Conservation (phyloP, 2,797 vertebrate genomes). For the Acestrorhynchus altus region DNA sequence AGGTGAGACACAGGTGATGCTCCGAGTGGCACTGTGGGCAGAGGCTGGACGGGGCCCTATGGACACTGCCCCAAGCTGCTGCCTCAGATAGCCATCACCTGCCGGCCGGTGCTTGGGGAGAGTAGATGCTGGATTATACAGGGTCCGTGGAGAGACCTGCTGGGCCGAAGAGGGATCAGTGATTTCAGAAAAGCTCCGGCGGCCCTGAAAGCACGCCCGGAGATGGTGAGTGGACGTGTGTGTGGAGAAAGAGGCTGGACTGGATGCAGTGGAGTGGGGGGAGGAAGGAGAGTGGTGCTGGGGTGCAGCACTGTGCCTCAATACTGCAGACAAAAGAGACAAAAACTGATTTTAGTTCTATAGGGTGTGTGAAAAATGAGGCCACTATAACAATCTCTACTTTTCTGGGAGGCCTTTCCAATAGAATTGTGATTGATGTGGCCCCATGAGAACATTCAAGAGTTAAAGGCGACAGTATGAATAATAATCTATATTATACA, state of each 20-base stretch:
- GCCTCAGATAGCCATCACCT: conserved; percentile 80
- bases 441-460: too few relatives aligned
- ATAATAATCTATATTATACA: too few relatives aligned
- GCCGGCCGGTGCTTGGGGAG: conserved; percentile 92
- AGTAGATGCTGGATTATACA: conserved; percentile 88
- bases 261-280: conserved; percentile 79
- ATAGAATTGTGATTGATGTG: too few relatives aligned
- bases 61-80: conserved; percentile 65
- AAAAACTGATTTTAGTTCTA: neutral
- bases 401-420: too few relatives aligned
- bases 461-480: too few relatives aligned
- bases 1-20: conserved; percentile 65
- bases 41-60: conserved; percentile 57
- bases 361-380: too few relatives aligned
- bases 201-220: conserved; percentile 93
- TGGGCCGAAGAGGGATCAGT: conserved; percentile 85
- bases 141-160: conserved; percentile 83
- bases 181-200: conserved; percentile 94
- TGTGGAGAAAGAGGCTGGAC: conserved; percentile 83
- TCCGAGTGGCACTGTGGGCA: conserved; percentile 11
- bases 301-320: conserved; percentile 83
- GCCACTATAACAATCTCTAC: too few relatives aligned
- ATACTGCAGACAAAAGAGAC: conserved; percentile 62
- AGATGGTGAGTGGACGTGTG: conserved; percentile 88
- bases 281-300: conserved; percentile 86